Percentiles rank a stretch among this genome's conserved stretches.
Conservation (phyloP, 1,140 invertebrate genomes). For the Melanaphis sacchari region DNA sequence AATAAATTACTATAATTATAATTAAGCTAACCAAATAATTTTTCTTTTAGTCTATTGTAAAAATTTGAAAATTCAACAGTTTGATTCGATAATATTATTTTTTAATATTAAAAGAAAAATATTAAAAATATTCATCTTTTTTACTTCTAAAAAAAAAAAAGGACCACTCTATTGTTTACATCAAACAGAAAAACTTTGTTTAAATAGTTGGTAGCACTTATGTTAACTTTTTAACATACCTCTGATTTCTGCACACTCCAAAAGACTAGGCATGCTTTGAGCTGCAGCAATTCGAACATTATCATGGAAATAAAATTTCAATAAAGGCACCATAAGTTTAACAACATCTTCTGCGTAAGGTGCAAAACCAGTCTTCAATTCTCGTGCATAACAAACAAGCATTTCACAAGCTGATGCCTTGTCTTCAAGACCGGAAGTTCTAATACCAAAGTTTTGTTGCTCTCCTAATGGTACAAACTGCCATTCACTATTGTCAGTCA, state of each 20-base stretch:
- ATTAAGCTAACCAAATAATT: too few relatives aligned
- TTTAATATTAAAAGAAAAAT: too few relatives aligned
- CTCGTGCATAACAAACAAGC: constrained; percentile 97
- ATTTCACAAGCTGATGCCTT: constrained; percentile 99
- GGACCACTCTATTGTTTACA: background rate
- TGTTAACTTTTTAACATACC: constrained; percentile 65
- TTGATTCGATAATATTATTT: too few relatives aligned
- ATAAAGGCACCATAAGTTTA: constrained; percentile 92
- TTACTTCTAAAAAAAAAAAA: too few relatives aligned
- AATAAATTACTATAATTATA: too few relatives aligned
- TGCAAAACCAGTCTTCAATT: constrained; percentile 95
- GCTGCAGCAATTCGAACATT: constrained; percentile 90
- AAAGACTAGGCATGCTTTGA: constrained; percentile 90
- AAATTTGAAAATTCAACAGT: too few relatives aligned
- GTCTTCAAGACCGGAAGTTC: constrained; percentile 93
- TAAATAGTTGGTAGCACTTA: too few relatives aligned
- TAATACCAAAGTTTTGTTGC: constrained; percentile 92
- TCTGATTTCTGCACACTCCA: constrained; percentile 91
- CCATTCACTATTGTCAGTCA: constrained; percentile 93
- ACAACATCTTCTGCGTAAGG: constrained; percentile 94
- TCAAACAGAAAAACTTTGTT: too few relatives aligned
- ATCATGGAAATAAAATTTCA: constrained; percentile 99
- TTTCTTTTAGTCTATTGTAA: too few relatives aligned
- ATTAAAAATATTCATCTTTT: too few relatives aligned
- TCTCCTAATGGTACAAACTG: constrained; percentile 97